phyloP scores from a whole-genome alignment of 1,140 invertebrate species.

The Brachionus koreanus region DNA sequence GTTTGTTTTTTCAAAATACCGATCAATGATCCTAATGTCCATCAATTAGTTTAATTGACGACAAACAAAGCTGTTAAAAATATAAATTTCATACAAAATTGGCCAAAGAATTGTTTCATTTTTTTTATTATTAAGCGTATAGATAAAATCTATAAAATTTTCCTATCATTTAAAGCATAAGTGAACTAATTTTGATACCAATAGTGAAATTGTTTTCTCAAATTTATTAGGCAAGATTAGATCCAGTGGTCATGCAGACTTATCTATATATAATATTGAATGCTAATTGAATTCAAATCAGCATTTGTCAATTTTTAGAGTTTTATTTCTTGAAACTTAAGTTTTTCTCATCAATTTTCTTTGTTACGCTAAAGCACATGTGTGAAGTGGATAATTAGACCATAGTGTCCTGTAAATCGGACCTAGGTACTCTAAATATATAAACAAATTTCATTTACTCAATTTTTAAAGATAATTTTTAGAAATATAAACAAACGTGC shows the following conservation, averaged over 20 bases:
- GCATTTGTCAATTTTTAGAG: neutral
- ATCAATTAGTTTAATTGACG: neutral
- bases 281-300: neutral
- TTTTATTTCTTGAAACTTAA: slow-evolving; percentile 24
- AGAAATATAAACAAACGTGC: neutral
- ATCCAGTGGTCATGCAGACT: neutral
- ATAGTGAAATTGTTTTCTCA: neutral
- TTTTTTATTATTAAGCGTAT: neutral
- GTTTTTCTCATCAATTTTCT: slow-evolving; percentile 33
- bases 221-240: neutral
- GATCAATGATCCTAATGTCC: neutral
- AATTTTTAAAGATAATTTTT: neutral
- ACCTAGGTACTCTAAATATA: neutral
- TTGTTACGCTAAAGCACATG: slow-evolving; percentile 20
- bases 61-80: neutral
- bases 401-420: neutral
- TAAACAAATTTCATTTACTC: neutral
- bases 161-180: neutral
- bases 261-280: neutral
- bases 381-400: slow-evolving; percentile 41
- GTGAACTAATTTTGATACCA: neutral
- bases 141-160: neutral
- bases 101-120: neutral
- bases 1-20: neutral
- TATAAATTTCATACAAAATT: neutral